Conservation (phyloP, 2,888 invertebrate species). For the Melangyna quadrimaculata region DNA sequence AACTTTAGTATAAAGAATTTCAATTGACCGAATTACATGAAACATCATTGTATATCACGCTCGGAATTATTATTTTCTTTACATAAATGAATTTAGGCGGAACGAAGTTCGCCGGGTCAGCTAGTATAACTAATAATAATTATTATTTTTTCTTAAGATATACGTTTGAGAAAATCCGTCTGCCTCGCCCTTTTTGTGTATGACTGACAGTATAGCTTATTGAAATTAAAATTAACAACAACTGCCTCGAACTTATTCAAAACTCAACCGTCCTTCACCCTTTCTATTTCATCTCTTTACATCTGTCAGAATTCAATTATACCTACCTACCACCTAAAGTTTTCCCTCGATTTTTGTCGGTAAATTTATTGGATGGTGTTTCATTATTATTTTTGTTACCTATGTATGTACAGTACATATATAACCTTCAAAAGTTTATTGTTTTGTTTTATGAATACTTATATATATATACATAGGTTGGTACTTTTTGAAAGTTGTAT, state of each 20-base stretch:
- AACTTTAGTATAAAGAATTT: too few species aligned
- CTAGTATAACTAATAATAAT: neutral
- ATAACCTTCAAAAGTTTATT: neutral
- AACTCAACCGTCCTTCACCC: neutral
- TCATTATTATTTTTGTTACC: too few species aligned
- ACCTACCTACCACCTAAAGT: neutral
- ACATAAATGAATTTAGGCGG: too few species aligned
- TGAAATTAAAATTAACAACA: constrained; percentile 14
- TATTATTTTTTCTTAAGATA: neutral
- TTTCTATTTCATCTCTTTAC: neutral
- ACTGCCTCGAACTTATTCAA: neutral
- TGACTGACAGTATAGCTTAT: neutral
- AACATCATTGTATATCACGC: too few species aligned
- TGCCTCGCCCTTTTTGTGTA: neutral
- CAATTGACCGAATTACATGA: too few species aligned
- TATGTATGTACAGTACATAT: too few species aligned
- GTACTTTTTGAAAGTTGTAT: neutral
- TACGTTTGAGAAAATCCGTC: neutral
- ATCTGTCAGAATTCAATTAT: neutral
- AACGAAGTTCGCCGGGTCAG: too few species aligned
- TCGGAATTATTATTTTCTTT: too few species aligned
- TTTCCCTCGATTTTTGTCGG: neutral
- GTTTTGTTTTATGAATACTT: neutral
- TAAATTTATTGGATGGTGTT: neutral
- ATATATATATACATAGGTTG: too few species aligned